Percentiles rank a stretch among this genome's conserved stretches.
phyloP scores from a whole-genome alignment of 2,888 invertebrate genomes.

The Labia minor region DNA sequence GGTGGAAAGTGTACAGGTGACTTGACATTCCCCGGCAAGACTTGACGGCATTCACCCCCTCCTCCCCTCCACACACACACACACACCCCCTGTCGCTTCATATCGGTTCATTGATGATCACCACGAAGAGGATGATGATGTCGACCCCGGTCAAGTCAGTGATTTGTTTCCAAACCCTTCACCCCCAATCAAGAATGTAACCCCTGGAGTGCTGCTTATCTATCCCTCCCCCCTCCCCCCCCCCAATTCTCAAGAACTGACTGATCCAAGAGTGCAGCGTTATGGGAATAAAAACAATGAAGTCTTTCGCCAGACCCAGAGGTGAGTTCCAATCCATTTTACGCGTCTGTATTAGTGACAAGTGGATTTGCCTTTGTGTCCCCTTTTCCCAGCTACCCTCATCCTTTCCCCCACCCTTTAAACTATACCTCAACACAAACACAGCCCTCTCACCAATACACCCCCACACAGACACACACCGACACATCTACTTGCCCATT shows the following conservation, averaged over 20 bases:
- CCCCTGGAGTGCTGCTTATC: background rate
- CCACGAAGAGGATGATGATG: too few species aligned
- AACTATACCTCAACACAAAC: background rate
- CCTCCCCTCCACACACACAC: background rate
- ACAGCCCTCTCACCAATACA: background rate
- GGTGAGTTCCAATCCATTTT: constrained; percentile 41
- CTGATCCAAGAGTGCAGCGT: constrained; percentile 38
- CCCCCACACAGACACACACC: background rate
- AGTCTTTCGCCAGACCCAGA: constrained; percentile 77
- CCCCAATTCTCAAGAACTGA: constrained; percentile 24
- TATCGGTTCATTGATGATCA: too few species aligned
- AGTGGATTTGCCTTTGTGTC: too few species aligned
- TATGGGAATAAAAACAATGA: constrained; percentile 83
- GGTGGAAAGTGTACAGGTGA: background rate
- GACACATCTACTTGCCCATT: too few species aligned
- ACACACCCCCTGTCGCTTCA: background rate
- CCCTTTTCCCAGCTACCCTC: background rate
- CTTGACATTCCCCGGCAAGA: background rate
- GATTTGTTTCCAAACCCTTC: too few species aligned
- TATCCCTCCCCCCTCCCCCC: background rate
- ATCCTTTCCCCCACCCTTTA: background rate
- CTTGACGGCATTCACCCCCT: background rate
- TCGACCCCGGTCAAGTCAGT: too few species aligned
- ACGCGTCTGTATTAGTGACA: too few species aligned
- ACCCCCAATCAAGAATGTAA: too few species aligned